phyloP scores from a whole-genome alignment of 2,888 invertebrate genomes.

The Tenthredo distinguenda region DNA sequence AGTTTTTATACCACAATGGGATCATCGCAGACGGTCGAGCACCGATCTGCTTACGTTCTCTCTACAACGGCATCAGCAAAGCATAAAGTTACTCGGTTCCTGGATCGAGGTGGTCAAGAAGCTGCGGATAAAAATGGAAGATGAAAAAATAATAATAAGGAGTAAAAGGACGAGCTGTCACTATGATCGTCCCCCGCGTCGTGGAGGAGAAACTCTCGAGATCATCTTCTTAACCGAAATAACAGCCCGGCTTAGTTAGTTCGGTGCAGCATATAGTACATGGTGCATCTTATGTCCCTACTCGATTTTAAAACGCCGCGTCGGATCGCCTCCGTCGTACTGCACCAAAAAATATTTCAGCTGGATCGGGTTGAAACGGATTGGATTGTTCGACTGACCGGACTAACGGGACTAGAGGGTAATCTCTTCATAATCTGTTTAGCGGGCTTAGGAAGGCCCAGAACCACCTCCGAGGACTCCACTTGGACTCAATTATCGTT shows the following conservation, averaged over 20 bases:
- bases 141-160: not conserved
- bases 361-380: conserved; percentile 47
- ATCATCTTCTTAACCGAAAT: conserved; percentile 46
- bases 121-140: not conserved
- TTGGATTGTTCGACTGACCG: conserved; percentile 50
- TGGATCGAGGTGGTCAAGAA: not conserved
- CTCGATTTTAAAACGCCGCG: conserved; percentile 38
- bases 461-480: conserved; percentile 24
- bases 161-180: conserved; percentile 37
- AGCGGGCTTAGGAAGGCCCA: conserved; percentile 26
- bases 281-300: not conserved
- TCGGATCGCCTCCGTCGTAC: not conserved
- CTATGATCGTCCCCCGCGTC: conserved; percentile 38
- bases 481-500: conserved; percentile 25
- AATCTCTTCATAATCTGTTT: conserved; percentile 49
- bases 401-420: conserved; percentile 47
- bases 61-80: not conserved
- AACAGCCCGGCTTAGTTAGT: conserved; percentile 42
- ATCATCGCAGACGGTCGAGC: conserved; percentile 69
- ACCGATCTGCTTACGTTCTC: conserved; percentile 68
- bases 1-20: conserved; percentile 59
- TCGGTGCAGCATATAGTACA: not conserved
- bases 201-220: not conserved
- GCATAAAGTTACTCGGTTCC: not conserved
- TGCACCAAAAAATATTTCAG: not conserved